Evolutionary conservation across 2,113 vertebrate genomes (phyloP).

Genomic region (Ceyx melanurus): DNA sequence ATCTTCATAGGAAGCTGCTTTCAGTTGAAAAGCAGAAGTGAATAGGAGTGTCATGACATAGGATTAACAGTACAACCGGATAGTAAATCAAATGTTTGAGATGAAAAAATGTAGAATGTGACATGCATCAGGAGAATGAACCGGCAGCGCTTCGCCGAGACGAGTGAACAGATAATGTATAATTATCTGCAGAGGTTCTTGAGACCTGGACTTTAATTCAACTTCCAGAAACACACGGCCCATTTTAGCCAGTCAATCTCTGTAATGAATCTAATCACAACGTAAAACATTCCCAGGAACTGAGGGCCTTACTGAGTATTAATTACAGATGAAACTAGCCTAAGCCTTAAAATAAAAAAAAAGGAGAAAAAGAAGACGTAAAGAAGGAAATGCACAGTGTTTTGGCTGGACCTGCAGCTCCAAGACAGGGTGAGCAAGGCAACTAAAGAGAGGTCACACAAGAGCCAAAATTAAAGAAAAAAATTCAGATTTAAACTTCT

Average conservation of each 20-base stretch:
- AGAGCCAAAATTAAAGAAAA: neutral
- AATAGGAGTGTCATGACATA: slow-evolving; percentile 98
- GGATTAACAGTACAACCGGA: slow-evolving; percentile 94
- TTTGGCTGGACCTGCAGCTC: neutral
- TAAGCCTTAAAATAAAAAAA: neutral
- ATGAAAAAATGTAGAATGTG: slow-evolving; percentile 90
- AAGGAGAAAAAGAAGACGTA: neutral
- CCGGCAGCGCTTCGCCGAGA: slow-evolving; percentile 76
- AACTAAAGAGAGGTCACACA: neutral
- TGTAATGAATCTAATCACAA: slow-evolving; percentile 8
- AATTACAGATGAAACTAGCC: neutral
- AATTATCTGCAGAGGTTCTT: slow-evolving; percentile 55
- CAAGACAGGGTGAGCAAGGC: neutral
- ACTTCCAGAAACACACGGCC: slow-evolving; percentile 41
- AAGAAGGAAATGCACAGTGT: neutral
- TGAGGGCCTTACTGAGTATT: neutral
- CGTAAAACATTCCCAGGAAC: slow-evolving; percentile 17
- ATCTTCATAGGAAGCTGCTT: slow-evolving; percentile 96
- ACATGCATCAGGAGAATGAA: slow-evolving; percentile 86
- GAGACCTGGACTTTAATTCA: slow-evolving; percentile 41
- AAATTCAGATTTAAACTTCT: neutral
- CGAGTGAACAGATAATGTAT: slow-evolving; percentile 29
- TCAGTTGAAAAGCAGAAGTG: slow-evolving; percentile 94
- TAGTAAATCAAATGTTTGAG: slow-evolving; percentile 97
- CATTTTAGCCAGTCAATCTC: slow-evolving; percentile 22